Evolutionary conservation across 2,113 vertebrate species (phyloP).

Genomic region (Rhabdornis inornatus): DNA sequence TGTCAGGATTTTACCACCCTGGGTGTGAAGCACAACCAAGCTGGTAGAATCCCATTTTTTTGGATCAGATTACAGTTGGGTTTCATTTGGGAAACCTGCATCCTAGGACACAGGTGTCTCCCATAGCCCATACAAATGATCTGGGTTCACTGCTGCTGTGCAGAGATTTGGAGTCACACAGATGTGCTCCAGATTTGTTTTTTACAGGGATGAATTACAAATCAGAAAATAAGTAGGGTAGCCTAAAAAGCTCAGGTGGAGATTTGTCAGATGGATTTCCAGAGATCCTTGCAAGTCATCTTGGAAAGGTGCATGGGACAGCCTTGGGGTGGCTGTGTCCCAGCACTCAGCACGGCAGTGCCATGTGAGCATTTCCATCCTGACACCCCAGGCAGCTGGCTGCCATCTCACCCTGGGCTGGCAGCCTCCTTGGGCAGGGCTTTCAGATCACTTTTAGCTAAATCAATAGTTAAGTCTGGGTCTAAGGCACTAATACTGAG

Average conservation of each 20-base stretch:
- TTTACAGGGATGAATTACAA: background rate
- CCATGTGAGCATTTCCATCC: background rate
- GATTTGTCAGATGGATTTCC: background rate
- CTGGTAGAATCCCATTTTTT: background rate
- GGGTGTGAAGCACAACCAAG: background rate
- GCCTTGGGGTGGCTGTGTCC: fast-evolving
- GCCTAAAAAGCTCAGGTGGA: background rate
- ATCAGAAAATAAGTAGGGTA: background rate
- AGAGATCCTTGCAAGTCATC: background rate
- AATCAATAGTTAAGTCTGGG: background rate
- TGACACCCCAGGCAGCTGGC: background rate
- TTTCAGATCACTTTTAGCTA: background rate
- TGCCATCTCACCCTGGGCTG: background rate
- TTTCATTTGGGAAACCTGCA: background rate
- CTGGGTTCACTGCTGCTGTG: background rate
- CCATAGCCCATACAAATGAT: background rate
- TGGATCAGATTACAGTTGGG: background rate
- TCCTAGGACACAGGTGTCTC: background rate
- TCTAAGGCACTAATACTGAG: background rate
- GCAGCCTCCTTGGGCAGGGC: background rate
- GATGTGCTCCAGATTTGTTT: background rate
- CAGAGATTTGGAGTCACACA: fast-evolving
- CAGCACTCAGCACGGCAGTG: background rate
- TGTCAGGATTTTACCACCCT: background rate
- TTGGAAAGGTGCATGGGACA: background rate